These are phyloP conservation scores for Aspidapion aeneum DNA, from an alignment of 2,888 invertebrate species.

Conservation along the genomic window DNA sequence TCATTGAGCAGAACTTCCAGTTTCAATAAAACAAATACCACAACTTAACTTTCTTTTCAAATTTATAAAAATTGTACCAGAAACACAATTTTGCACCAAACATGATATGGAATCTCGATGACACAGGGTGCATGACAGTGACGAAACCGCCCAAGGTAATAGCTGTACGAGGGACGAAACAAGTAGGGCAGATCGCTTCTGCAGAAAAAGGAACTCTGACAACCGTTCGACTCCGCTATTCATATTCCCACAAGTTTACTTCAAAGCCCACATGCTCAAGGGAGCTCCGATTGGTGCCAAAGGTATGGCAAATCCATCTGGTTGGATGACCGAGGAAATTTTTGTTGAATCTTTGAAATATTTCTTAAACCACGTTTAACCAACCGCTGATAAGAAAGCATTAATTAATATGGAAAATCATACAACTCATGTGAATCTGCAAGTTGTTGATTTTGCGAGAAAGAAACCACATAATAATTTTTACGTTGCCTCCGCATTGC, in stretches of 20 bases:
- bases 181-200: conserved; percentile 15
- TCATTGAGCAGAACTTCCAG: too few relatives aligned
- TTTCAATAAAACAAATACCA: conserved; percentile 15
- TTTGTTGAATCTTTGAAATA: conserved; percentile 15
- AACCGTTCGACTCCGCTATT: conserved; percentile 14
- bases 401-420: conserved; percentile 17
- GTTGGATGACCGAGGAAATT: conserved; percentile 21
- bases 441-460: not conserved
- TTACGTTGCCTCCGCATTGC: conserved; percentile 16
- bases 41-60: not conserved
- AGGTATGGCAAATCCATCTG: conserved; percentile 16
- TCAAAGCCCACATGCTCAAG: conserved; percentile 19
- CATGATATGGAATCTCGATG: conserved; percentile 14
- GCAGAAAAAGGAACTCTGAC: conserved; percentile 16
- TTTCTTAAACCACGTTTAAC: conserved; percentile 6
- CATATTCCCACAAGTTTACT: conserved; percentile 17
- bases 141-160: conserved; percentile 23
- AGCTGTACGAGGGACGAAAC: conserved; percentile 19
- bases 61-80: conserved; percentile 6
- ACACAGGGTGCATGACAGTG: conserved; percentile 22
- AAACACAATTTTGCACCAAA: conserved; percentile 19
- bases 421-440: conserved; percentile 11
- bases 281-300: conserved; percentile 9
- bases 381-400: conserved; percentile 11
- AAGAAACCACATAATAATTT: conserved; percentile 16